A percentile compares a stretch with the other conserved stretches of the same genome.
These are phyloP conservation scores for Caenorhabditis inopinata DNA, from an alignment of 1,140 invertebrate genomes.

Conservation along the genomic window DNA sequence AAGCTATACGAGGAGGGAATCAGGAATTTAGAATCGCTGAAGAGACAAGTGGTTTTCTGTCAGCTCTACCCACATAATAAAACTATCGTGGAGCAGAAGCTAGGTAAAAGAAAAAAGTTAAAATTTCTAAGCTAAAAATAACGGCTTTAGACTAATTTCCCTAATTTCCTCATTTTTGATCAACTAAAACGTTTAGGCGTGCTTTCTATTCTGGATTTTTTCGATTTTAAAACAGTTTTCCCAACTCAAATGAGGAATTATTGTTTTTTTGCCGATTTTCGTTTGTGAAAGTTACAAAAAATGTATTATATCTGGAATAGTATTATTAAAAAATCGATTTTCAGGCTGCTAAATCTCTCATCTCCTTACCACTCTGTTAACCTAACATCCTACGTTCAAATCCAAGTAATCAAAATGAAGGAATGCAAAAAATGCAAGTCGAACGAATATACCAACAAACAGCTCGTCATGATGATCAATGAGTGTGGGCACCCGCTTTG, in stretches of 20 bases:
- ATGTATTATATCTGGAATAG: no score
- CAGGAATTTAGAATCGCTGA: slow-evolving; percentile 38
- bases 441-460: slow-evolving; percentile 95
- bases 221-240: no score
- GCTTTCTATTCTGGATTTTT: no score
- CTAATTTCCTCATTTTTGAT: no score
- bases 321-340: no score
- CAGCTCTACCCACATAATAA: slow-evolving; percentile 38
- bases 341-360: slow-evolving; percentile 6
- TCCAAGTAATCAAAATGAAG: slow-evolving; percentile 72
- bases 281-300: no score
- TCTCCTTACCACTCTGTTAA: no score
- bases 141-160: no score
- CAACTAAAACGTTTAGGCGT: no score
- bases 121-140: neutral
- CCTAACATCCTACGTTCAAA: neutral
- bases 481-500: slow-evolving; percentile 95
- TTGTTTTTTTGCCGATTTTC: no score
- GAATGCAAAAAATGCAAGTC: slow-evolving; percentile 95
- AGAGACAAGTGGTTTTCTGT: slow-evolving; percentile 51
- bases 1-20: slow-evolving; percentile 50
- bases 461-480: slow-evolving; percentile 94
- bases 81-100: slow-evolving; percentile 37
- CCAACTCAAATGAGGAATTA: no score
- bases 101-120: slow-evolving; percentile 3